Conservation (phyloP, 2,113 vertebrate species). For the Rhegmatorhina hoffmannsi region DNA sequence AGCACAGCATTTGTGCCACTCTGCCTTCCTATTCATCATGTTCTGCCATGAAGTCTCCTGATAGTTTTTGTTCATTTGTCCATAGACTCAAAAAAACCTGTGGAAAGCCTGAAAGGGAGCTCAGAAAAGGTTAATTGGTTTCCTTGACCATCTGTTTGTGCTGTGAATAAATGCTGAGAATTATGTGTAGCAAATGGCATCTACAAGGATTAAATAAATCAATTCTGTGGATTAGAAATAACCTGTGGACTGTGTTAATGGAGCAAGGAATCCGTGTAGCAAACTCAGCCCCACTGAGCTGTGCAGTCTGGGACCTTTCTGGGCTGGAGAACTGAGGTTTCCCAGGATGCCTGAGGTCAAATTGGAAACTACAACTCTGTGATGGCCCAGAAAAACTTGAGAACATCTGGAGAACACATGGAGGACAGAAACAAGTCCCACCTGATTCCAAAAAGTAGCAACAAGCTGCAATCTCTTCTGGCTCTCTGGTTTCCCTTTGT, state of each 20-base stretch:
- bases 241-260: slow-evolving; percentile 73
- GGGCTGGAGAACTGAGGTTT: background rate
- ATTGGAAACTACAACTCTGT: background rate
- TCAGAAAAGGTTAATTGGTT: slow-evolving; percentile 85
- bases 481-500: background rate
- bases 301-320: slow-evolving; percentile 26
- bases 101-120: slow-evolving; percentile 68
- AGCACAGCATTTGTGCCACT: background rate
- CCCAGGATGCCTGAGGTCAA: slow-evolving; percentile 20
- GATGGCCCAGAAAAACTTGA: background rate
- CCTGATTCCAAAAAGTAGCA: background rate
- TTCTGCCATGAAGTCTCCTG: slow-evolving; percentile 62
- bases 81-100: background rate
- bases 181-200: slow-evolving; percentile 70
- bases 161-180: slow-evolving; percentile 60
- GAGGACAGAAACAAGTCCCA: background rate
- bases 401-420: background rate
- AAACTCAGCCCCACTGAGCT: slow-evolving; percentile 44
- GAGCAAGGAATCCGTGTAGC: slow-evolving; percentile 60
- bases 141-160: slow-evolving; percentile 85
- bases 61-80: slow-evolving; percentile 68
- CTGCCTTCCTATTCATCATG: slow-evolving; percentile 65
- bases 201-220: slow-evolving; percentile 73
- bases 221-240: slow-evolving; percentile 66
- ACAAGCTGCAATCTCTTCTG: background rate